A percentile compares a stretch with the other conserved stretches of the same genome.
Conservation (phyloP, 2,113 vertebrate genomes). For the Deroptyus accipitrinus region DNA sequence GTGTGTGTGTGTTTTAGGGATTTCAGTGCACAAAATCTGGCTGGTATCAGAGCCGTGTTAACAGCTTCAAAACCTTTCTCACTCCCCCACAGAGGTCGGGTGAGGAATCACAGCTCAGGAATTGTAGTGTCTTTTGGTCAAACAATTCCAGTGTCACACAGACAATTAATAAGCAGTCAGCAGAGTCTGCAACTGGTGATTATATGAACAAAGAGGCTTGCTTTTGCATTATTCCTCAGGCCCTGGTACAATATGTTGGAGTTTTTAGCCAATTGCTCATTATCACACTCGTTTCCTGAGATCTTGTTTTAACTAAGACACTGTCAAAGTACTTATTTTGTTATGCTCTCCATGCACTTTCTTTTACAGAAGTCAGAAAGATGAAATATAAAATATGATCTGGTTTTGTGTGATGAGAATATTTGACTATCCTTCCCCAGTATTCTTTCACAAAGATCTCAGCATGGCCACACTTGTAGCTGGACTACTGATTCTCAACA, state of each 20-base stretch:
- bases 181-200: too few relatives aligned
- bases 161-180: too few relatives aligned
- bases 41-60: neutral
- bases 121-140: too few relatives aligned
- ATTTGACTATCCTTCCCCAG: neutral
- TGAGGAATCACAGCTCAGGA: too few relatives aligned
- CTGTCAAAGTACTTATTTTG: constrained; percentile 14
- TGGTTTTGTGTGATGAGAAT: neutral
- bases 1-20: neutral
- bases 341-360: neutral
- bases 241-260: constrained; percentile 37
- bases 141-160: too few relatives aligned
- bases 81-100: too few relatives aligned
- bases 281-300: constrained; percentile 29
- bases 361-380: neutral
- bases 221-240: constrained; percentile 41
- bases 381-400: neutral
- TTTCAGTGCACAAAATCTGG: neutral
- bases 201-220: neutral
- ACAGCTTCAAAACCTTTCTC: too few relatives aligned
- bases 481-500: neutral
- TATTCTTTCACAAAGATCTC: neutral
- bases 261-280: constrained; percentile 51
- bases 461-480: neutral
- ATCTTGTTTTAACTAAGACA: constrained; percentile 19